A percentile compares a stretch with the other conserved stretches of the same genome.
Evolutionary conservation across 2,888 invertebrate genomes (phyloP).

Genomic region (Iselma pallidipennis): DNA sequence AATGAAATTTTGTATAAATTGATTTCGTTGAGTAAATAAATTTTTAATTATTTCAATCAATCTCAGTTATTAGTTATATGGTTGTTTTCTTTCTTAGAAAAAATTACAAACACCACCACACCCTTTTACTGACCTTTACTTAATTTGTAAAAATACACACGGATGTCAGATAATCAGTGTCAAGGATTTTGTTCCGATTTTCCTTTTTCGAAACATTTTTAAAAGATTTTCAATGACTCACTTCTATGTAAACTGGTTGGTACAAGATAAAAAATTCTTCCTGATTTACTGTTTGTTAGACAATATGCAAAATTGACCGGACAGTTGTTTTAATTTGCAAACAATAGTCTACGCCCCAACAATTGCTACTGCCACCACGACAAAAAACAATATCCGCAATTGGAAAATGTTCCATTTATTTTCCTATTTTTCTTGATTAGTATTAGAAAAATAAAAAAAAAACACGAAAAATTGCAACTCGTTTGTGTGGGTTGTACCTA

Average conservation of each 20-base stretch:
- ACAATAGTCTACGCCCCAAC: slow-evolving; percentile 32
- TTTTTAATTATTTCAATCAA: neutral
- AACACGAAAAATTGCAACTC: neutral
- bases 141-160: neutral
- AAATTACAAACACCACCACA: neutral
- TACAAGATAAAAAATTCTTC: no score
- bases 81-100: no score
- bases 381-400: neutral
- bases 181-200: neutral
- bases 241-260: no score
- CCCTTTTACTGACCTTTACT: neutral
- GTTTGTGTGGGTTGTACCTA: slow-evolving; percentile 24
- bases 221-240: neutral
- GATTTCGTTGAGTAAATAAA: no score
- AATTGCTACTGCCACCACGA: slow-evolving; percentile 27
- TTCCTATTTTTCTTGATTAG: slow-evolving; percentile 13
- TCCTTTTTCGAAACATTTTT: neutral
- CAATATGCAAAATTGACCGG: no score
- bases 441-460: neutral
- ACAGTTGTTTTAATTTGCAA: slow-evolving; percentile 34
- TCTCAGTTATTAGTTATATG: neutral
- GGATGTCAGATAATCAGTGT: neutral
- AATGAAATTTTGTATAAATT: no score
- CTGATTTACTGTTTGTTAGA: no score
- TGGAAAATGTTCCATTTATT: slow-evolving; percentile 24